These are phyloP conservation scores for Pogonomyrmex californicus DNA, from an alignment of 1,140 invertebrate species.

Conservation along the genomic window DNA sequence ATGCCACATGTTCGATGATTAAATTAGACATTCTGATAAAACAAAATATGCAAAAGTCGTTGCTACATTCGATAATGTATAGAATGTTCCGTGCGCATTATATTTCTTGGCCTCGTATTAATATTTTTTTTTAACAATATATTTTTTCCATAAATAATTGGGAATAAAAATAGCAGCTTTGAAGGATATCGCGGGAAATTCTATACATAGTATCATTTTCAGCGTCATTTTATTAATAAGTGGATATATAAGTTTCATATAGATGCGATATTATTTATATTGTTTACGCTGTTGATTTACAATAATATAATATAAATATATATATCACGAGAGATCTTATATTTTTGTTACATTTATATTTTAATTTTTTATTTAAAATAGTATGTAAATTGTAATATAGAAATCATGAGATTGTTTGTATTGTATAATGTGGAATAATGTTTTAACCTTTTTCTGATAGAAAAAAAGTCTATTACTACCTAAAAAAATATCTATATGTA, in stretches of 20 bases:
- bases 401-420: neutral
- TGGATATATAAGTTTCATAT: conserved; percentile 16
- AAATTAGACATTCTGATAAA: conserved; percentile 30
- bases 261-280: conserved; percentile 44
- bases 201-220: neutral
- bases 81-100: neutral
- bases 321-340: neutral
- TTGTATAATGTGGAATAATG: neutral
- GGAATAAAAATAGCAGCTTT: neutral
- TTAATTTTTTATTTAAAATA: neutral
- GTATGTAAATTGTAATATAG: neutral
- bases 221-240: conserved; percentile 24
- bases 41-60: neutral
- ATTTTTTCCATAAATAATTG: neutral
- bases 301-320: conserved; percentile 36
- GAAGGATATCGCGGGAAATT: neutral
- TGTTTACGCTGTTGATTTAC: conserved; percentile 16
- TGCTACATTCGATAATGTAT: neutral
- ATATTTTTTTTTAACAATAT: neutral
- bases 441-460: neutral
- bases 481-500: neutral
- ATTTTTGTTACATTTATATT: neutral
- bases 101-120: neutral
- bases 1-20: neutral
- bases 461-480: neutral